Conservation (phyloP, 2,113 vertebrate genomes). For the Baryphthengus martii region DNA sequence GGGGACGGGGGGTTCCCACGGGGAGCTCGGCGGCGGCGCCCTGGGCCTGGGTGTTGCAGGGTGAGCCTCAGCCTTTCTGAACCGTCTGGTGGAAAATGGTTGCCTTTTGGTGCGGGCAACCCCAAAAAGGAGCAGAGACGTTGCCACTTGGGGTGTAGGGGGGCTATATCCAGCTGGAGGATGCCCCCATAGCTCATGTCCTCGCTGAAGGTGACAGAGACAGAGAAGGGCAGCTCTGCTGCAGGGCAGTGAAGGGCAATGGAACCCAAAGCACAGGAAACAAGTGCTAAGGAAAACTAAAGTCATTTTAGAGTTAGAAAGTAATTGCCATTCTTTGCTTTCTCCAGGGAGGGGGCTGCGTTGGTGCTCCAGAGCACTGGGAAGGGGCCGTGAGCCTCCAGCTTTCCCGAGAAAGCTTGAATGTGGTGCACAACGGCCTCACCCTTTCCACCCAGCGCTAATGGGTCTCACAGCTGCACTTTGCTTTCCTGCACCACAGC, state of each 20-base stretch:
- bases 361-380: not conserved
- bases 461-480: not conserved
- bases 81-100: not conserved
- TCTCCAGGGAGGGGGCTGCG: not conserved
- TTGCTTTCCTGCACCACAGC: not conserved
- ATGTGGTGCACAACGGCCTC: rapidly evolving
- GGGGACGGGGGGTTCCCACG: not conserved
- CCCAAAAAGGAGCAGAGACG: not conserved
- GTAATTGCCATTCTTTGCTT: not conserved
- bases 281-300: not conserved
- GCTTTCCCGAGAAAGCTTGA: rapidly evolving
- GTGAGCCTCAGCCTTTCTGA: not conserved
- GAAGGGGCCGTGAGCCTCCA: rapidly evolving
- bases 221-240: not conserved
- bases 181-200: not conserved
- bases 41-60: rapidly evolving
- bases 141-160: not conserved
- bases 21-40: rapidly evolving
- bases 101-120: not conserved
- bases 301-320: not conserved
- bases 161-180: not conserved
- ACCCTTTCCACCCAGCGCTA: not conserved
- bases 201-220: not conserved
- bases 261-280: rapidly evolving
- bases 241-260: rapidly evolving